Percentiles rank a stretch among this genome's conserved stretches.
phyloP scores from a whole-genome alignment of 1,140 invertebrate species.

The Vanessa atalanta region DNA sequence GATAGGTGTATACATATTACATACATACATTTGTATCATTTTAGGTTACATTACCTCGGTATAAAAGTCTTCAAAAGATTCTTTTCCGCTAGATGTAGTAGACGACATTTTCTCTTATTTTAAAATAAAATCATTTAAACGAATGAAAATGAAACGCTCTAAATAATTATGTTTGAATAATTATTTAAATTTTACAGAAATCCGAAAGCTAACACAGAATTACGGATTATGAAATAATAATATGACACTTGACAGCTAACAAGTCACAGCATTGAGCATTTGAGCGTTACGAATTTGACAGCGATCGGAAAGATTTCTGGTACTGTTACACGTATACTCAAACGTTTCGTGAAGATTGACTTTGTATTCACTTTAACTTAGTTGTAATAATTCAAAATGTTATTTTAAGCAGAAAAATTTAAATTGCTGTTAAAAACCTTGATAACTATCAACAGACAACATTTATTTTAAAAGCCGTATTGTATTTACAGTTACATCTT shows the following conservation, averaged over 20 bases:
- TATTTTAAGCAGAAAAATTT: too few relatives aligned
- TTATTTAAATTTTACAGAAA: neutral
- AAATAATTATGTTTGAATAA: neutral
- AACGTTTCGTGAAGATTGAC: too few relatives aligned
- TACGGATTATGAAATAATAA: neutral
- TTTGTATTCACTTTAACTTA: too few relatives aligned
- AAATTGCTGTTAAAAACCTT: too few relatives aligned
- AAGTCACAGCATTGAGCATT: too few relatives aligned
- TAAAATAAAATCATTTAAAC: neutral
- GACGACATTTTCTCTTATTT: constrained; percentile 36
- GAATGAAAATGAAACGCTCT: neutral
- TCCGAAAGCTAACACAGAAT: neutral
- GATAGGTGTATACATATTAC: neutral
- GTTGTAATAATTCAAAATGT: too few relatives aligned
- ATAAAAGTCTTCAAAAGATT: constrained; percentile 86
- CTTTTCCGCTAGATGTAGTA: constrained; percentile 70
- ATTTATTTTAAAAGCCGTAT: too few relatives aligned
- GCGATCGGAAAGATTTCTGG: too few relatives aligned
- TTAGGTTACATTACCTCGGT: constrained; percentile 81
- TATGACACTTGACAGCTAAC: neutral
- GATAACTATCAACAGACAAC: too few relatives aligned
- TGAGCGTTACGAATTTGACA: too few relatives aligned
- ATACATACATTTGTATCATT: neutral
- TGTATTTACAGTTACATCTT: too few relatives aligned
- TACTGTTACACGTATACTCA: too few relatives aligned